Conservation (phyloP, 2,113 vertebrate genomes). For the Eulacestoma nigropectus region DNA sequence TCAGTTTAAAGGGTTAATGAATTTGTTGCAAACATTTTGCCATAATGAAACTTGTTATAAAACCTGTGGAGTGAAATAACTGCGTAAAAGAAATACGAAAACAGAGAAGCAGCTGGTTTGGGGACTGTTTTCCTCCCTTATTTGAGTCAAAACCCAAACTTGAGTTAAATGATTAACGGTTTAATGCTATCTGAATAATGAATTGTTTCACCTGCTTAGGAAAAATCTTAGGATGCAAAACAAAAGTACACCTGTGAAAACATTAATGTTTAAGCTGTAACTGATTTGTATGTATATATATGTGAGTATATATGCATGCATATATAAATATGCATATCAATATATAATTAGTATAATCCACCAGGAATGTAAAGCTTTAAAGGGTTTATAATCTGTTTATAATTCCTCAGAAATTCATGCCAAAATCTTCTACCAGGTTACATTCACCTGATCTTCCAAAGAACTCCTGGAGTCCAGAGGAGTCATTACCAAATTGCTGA, state of each 20-base stretch:
- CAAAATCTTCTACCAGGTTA: neutral
- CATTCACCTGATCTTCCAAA: neutral
- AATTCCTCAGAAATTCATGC: neutral
- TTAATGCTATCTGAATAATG: neutral
- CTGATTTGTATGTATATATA: neutral
- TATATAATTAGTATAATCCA: neutral
- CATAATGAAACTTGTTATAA: neutral
- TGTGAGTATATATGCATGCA: neutral
- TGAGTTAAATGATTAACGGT: neutral
- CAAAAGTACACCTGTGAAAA: neutral
- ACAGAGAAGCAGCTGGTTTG: neutral
- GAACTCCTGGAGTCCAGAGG: neutral
- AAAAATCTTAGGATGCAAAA: neutral
- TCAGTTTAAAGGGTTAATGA: conserved; percentile 5
- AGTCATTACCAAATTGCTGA: neutral
- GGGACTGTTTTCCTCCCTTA: neutral
- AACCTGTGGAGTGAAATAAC: neutral
- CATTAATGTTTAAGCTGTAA: neutral
- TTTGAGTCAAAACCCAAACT: neutral
- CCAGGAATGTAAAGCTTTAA: neutral
- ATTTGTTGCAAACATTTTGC: neutral
- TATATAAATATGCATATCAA: neutral
- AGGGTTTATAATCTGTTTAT: neutral
- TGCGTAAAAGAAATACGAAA: neutral
- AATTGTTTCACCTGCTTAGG: neutral